Percentiles rank a stretch among this genome's conserved stretches.
These are phyloP conservation scores for Tenthredo distinguenda DNA, from an alignment of 2,888 invertebrate genomes.

Conservation along the genomic window DNA sequence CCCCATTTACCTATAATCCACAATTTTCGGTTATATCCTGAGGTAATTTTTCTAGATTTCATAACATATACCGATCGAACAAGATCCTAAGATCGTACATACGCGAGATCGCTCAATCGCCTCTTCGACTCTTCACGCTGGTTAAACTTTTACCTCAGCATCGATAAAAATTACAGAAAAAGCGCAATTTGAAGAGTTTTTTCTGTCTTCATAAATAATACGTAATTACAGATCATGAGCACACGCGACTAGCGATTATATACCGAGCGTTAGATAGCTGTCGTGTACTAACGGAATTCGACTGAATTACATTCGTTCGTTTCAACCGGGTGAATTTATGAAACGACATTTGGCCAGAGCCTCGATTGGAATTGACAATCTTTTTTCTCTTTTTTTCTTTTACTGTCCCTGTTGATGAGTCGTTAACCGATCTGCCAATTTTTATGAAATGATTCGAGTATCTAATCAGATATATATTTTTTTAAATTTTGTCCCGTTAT, in stretches of 20 bases:
- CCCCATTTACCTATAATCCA: constrained; percentile 2
- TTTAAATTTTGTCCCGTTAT: neutral
- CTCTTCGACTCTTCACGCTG: no score
- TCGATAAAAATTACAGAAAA: neutral
- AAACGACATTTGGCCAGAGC: neutral
- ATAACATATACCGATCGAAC: neutral
- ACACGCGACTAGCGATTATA: neutral
- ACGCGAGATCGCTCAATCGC: no score
- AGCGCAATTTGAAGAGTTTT: neutral
- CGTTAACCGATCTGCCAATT: neutral
- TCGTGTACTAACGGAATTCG: neutral
- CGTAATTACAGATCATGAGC: neutral
- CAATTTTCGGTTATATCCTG: neutral
- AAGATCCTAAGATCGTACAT: neutral
- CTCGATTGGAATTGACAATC: neutral
- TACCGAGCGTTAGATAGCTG: neutral
- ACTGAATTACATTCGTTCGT: neutral
- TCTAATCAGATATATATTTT: neutral
- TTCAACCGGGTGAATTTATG: neutral
- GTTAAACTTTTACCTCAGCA: neutral
- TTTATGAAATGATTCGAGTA: neutral
- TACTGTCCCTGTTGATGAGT: neutral
- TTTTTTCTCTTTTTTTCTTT: neutral
- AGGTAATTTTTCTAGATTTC: no score
- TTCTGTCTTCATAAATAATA: neutral